Evolutionary conservation across 2,888 invertebrate genomes (phyloP).

Genomic region (Spodoptera exigua): DNA sequence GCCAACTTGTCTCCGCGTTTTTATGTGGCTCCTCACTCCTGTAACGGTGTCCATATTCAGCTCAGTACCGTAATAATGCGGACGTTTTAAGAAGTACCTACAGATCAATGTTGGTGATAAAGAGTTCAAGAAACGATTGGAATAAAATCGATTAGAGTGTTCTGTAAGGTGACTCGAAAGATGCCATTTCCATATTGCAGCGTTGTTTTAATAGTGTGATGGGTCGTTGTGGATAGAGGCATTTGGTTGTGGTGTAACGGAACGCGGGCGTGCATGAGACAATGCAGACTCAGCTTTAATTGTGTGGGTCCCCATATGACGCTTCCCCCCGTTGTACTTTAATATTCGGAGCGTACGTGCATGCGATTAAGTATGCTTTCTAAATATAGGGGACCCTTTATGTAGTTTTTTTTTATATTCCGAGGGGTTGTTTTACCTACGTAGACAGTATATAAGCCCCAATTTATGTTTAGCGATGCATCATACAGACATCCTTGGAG

Average conservation of each 20-base stretch:
- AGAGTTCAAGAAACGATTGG: slow-evolving; percentile 59
- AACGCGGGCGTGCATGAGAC: slow-evolving; percentile 74
- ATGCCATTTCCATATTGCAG: slow-evolving; percentile 41
- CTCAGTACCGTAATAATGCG: slow-evolving; percentile 55
- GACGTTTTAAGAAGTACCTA: slow-evolving; percentile 56
- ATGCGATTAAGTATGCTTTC: slow-evolving; percentile 86
- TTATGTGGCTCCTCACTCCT: slow-evolving; percentile 61
- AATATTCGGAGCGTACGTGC: slow-evolving; percentile 85
- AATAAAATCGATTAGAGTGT: slow-evolving; percentile 57
- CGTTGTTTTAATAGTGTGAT: slow-evolving; percentile 59
- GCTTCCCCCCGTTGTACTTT: slow-evolving; percentile 84
- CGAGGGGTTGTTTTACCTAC: slow-evolving; percentile 82
- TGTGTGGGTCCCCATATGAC: slow-evolving; percentile 84
- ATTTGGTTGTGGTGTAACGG: slow-evolving; percentile 69
- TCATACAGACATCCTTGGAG: slow-evolving; percentile 67
- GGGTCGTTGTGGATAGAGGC: slow-evolving; percentile 53
- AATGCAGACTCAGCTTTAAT: slow-evolving; percentile 78
- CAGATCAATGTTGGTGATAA: slow-evolving; percentile 66
- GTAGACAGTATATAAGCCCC: slow-evolving; percentile 79
- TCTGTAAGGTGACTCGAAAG: slow-evolving; percentile 42
- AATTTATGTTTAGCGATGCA: slow-evolving; percentile 77
- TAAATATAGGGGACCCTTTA: slow-evolving; percentile 84
- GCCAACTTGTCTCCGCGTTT: slow-evolving; percentile 70
- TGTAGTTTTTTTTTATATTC: slow-evolving; percentile 79
- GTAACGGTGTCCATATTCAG: slow-evolving; percentile 62